phyloP scores from a whole-genome alignment of 2,888 invertebrate genomes.

The Athrips mouffetella region DNA sequence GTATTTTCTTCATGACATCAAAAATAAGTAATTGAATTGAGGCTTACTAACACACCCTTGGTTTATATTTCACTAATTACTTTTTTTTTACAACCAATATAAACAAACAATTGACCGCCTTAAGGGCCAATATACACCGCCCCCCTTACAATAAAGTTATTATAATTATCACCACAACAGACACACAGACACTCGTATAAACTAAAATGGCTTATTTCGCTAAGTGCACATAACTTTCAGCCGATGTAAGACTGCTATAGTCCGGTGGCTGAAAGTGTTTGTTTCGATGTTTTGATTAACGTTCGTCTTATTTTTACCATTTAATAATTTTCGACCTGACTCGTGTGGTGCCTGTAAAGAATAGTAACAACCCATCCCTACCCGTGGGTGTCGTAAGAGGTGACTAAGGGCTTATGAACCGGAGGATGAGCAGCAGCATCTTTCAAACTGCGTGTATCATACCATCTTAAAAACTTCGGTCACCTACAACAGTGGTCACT shows the following conservation, averaged over 20 bases:
- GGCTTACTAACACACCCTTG: background rate
- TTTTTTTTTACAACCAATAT: background rate
- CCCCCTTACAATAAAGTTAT: background rate
- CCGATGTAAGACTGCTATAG: background rate
- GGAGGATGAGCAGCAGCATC: too few species aligned
- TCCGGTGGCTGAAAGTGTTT: too few species aligned
- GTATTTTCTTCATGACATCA: background rate
- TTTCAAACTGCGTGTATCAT: too few species aligned
- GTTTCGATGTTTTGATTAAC: too few species aligned
- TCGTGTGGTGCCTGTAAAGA: too few species aligned
- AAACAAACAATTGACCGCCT: background rate
- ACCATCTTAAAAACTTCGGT: too few species aligned
- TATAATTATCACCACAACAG: slow-evolving; percentile 5
- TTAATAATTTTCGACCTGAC: too few species aligned
- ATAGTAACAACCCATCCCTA: too few species aligned
- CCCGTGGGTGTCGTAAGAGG: too few species aligned
- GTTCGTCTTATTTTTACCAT: too few species aligned
- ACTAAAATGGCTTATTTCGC: slow-evolving; percentile 3
- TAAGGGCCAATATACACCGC: background rate
- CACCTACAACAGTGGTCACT: too few species aligned
- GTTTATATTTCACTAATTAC: background rate
- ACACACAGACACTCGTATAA: slow-evolving; percentile 3
- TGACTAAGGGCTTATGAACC: too few species aligned
- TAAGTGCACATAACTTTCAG: slow-evolving; percentile 10
- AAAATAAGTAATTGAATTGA: background rate